These are phyloP conservation scores for Lydus trimaculatus DNA, from an alignment of 2,888 invertebrate species.

Conservation along the genomic window DNA sequence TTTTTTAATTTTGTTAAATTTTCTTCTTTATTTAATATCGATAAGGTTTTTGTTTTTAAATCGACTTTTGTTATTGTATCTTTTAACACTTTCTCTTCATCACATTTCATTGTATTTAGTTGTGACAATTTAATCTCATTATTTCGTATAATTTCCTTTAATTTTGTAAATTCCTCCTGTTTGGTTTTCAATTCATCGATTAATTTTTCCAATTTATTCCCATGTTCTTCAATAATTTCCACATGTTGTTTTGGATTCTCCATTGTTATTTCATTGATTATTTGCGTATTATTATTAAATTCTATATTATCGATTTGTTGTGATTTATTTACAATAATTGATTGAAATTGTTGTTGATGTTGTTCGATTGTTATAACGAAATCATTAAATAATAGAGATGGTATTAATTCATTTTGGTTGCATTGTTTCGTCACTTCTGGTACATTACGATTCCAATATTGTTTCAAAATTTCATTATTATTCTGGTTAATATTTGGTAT, in stretches of 20 bases:
- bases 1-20: conserved; percentile 67
- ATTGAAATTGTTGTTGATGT: neutral
- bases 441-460: conserved; percentile 55
- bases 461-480: conserved; percentile 47
- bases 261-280: neutral
- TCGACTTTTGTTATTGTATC: conserved; percentile 60
- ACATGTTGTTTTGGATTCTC: neutral
- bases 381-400: conserved; percentile 53
- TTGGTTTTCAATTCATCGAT: conserved; percentile 56
- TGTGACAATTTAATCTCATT: conserved; percentile 38
- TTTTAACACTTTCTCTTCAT: conserved; percentile 60
- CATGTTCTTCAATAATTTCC: conserved; percentile 19
- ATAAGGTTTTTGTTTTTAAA: conserved; percentile 67
- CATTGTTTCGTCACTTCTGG: conserved; percentile 57
- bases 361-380: conserved; percentile 35
- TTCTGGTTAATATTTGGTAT: conserved; percentile 46
- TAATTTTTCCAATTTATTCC: conserved; percentile 52
- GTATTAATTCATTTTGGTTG: conserved; percentile 49
- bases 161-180: conserved; percentile 44
- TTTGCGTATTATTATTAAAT: neutral
- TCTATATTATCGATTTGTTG: neutral
- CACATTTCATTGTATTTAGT: conserved; percentile 40
- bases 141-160: conserved; percentile 38
- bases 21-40: conserved; percentile 70
- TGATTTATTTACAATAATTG: neutral